Evolutionary conservation across 2,113 vertebrate species (phyloP), one percentile per base, ranked within the genome.

Genomic region (Ploceus nigricollis): DNA sequence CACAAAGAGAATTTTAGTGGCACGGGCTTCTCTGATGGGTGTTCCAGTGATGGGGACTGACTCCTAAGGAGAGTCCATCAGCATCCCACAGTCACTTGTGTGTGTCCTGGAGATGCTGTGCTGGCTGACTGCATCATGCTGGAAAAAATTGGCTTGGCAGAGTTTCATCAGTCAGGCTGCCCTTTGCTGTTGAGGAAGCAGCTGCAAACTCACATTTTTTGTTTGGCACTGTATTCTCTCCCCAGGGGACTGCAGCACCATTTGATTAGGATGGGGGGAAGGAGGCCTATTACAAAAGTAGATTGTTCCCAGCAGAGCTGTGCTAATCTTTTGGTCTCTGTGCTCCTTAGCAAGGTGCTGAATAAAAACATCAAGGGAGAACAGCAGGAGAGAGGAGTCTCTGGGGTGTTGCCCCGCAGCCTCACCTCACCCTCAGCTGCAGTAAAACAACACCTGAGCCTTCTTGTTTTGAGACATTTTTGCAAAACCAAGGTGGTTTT

Each of bases 171-270:
- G 31, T 89, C 86, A 76, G 65, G 50, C 82, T 97, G 95, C 90
- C 87, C 91, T 95, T 91, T 68, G 78, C 93, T 93, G 78, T 93
- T 84, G 86, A 94, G 87, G 94, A 93, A 94, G 89, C 96, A 96
- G 91, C 95, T 94, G 94, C 92, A 83, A 73, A 82, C 78, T 89
- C 94, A 58, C 77, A 45, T 93, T 82, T 95, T 95, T 87, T 72
- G 33, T 93, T 96, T 95, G 94, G 91, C 94, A 76, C 35, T n/a
- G 40, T 83, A 4, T 78, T 65, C 71, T 70, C 66, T 96, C 94
- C 90, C 81, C 53, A 50, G 71, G 76, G 94, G 94, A 50, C 90
- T 95, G 84, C 91, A 79, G 91, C 80, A 75, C 73, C 61, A 1
- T 88, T 93, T 94, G 90, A 89, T 95, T 94, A 88, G 86, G 95